Evolutionary conservation across 2,113 vertebrate species (phyloP).

Genomic region (Apeltes quadracus): DNA sequence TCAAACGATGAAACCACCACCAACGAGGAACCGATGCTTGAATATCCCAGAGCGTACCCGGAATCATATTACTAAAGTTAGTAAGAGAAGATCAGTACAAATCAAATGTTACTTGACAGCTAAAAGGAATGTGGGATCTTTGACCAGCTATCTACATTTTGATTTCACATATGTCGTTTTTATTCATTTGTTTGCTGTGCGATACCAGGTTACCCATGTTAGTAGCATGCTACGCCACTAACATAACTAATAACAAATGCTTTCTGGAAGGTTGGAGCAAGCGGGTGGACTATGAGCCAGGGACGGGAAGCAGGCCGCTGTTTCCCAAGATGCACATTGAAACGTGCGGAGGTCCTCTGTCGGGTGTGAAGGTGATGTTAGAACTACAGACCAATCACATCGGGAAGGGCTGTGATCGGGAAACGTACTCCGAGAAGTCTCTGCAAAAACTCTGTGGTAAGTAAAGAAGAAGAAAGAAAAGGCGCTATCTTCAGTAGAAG

Average conservation of each 20-base stretch:
- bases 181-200: not conserved
- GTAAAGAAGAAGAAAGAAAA: constrained; percentile 5
- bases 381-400: constrained; percentile 94
- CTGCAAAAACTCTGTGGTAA: constrained; percentile 95
- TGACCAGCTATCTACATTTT: not conserved
- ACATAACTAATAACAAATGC: constrained; percentile 1
- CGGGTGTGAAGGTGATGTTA: constrained; percentile 86
- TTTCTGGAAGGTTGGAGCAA: constrained; percentile 89
- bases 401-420: constrained; percentile 93
- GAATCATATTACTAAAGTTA: not conserved
- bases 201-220: not conserved
- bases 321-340: constrained; percentile 93
- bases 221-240: not conserved
- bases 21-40: not conserved
- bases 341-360: constrained; percentile 91
- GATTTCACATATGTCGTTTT: not conserved
- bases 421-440: constrained; percentile 95
- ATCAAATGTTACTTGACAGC: not conserved
- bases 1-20: not conserved
- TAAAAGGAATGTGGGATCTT: not conserved
- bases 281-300: constrained; percentile 91
- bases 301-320: constrained; percentile 89
- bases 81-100: not conserved
- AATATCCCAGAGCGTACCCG: not conserved
- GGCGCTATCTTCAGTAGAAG: not conserved